Conservation (phyloP, 1,140 invertebrate species). For the Lucilia sericata region DNA sequence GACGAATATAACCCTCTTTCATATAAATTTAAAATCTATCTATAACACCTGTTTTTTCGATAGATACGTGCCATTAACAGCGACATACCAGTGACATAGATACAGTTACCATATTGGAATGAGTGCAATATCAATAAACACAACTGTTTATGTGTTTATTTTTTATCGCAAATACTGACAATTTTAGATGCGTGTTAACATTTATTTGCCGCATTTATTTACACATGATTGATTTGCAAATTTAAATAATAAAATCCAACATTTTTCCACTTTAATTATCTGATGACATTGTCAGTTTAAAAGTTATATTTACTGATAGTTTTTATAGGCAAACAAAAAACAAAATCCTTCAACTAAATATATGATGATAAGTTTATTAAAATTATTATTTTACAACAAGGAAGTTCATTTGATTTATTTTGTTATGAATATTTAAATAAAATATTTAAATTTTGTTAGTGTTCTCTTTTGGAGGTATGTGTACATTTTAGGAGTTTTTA, state of each 20-base stretch:
- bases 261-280: neutral
- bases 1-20: too few relatives aligned
- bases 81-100: too few relatives aligned
- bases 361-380: neutral
- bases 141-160: neutral
- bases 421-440: neutral
- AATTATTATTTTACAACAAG: neutral
- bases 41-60: too few relatives aligned
- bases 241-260: neutral
- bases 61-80: too few relatives aligned
- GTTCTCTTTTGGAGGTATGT: neutral
- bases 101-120: too few relatives aligned
- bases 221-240: conserved; percentile 20
- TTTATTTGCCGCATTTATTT: neutral
- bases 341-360: neutral
- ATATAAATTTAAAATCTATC: too few relatives aligned
- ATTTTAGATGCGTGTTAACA: neutral
- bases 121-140: too few relatives aligned
- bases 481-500: neutral
- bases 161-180: neutral
- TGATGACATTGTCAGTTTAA: conserved; percentile 2
- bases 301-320: neutral
- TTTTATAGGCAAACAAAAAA: neutral
- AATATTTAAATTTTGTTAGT: neutral
- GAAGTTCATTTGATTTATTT: neutral